These are phyloP conservation scores for Pandemis heparana DNA, from an alignment of 2,888 invertebrate genomes.

Conservation along the genomic window DNA sequence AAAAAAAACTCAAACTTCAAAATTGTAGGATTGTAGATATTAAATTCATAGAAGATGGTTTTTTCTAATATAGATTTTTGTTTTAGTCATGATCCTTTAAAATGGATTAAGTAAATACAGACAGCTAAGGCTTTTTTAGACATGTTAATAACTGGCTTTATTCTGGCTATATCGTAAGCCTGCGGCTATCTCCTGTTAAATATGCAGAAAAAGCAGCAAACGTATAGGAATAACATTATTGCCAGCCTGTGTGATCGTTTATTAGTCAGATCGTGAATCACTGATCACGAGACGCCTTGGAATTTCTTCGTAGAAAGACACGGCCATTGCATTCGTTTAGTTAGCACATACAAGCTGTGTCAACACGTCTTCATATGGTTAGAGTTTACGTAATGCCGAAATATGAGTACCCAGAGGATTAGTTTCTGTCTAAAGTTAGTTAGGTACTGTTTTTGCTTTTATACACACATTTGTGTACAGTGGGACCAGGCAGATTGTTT, in stretches of 20 bases:
- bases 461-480: neutral
- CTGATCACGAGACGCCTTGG: conserved; percentile 45
- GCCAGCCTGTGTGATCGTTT: conserved; percentile 43
- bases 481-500: neutral
- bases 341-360: conserved; percentile 48
- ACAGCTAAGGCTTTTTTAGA: too few species aligned
- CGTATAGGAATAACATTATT: neutral
- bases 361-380: conserved; percentile 42
- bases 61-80: too few species aligned
- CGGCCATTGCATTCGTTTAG: conserved; percentile 42
- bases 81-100: too few species aligned
- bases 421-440: neutral
- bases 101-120: too few species aligned
- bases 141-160: neutral
- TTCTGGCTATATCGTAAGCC: too few species aligned
- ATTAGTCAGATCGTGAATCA: conserved; percentile 59
- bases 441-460: neutral
- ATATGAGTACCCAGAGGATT: conserved; percentile 16
- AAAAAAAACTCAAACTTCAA: too few species aligned
- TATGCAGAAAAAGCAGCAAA: neutral
- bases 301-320: conserved; percentile 49
- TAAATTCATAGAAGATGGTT: too few species aligned
- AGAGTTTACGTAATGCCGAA: conserved; percentile 39
- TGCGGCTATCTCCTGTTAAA: neutral
- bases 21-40: too few species aligned